Conservation (phyloP, 2,888 invertebrate species). For the Osedax frankpressi region DNA sequence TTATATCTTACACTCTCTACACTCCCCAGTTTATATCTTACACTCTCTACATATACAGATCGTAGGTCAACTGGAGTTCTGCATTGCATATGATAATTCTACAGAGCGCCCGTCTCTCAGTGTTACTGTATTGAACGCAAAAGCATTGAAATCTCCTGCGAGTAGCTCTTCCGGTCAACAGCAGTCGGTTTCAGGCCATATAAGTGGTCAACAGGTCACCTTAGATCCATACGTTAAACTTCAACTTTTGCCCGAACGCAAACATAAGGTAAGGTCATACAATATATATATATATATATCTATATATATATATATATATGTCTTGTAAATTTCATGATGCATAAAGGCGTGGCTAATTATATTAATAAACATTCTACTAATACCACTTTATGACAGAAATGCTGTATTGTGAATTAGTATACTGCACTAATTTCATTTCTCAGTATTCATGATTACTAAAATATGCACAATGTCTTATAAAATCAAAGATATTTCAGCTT, state of each 20-base stretch:
- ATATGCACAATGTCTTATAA: too few relatives aligned
- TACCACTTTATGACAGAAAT: too few relatives aligned
- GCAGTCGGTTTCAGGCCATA: constrained; percentile 74
- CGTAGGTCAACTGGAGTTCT: constrained; percentile 77
- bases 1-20: not conserved
- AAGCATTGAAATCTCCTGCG: constrained; percentile 68
- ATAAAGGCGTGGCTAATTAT: too few relatives aligned
- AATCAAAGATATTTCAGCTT: too few relatives aligned
- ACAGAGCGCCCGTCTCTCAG: constrained; percentile 65
- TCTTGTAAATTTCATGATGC: too few relatives aligned
- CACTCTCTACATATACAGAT: constrained; percentile 29
- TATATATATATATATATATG: too few relatives aligned
- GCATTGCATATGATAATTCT: constrained; percentile 74
- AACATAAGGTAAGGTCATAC: constrained; percentile 69
- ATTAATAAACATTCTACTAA: too few relatives aligned
- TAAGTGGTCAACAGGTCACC: constrained; percentile 64
- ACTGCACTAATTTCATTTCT: too few relatives aligned
- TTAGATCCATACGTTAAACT: constrained; percentile 95
- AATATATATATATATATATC: too few relatives aligned
- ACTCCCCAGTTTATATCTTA: not conserved
- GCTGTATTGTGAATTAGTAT: too few relatives aligned
- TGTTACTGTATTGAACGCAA: constrained; percentile 68
- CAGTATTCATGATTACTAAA: too few relatives aligned
- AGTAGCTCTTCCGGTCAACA: constrained; percentile 55
- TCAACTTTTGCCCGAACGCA: constrained; percentile 89